Evolutionary conservation across 1,140 invertebrate genomes (phyloP), one percentile per base, ranked within the genome.

Genomic region (Rhyzopertha dominica): DNA sequence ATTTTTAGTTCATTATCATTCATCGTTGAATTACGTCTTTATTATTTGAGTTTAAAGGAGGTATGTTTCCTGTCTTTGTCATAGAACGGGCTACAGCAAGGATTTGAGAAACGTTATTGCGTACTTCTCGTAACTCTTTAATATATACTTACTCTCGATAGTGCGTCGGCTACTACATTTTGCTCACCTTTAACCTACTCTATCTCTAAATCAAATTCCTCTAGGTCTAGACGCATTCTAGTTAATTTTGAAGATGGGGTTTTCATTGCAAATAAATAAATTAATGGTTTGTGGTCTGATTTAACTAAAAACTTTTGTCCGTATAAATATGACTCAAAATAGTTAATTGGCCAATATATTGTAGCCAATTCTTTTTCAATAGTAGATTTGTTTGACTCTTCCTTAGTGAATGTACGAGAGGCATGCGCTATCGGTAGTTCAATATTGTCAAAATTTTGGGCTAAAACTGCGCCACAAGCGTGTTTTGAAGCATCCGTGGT

Each of bases 191-290:
- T 38, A 2, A 38, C 25, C 12, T 38, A 38, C 16, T 38, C 3
- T 2, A 38, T 23, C 5, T 38, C 35, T 12, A 38, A 38, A 24
- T 38, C 2, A 23, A 20, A 20, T 22, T 38, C 20, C 10, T 38
- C 20, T n/a, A 38, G 17, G 13, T 38, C 20, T 3, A 38, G 1
- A 38, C 35, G 35, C 35, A 38, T 38, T 38, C 35, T 19, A 23
- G 35, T 38, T 4, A 38, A 23, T 20, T 38, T 38, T 17, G 35
- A 35, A 3, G 32, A 35, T 18, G 32, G 32, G 19, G 14, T 18
- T 35, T 35, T 35, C 32, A 35, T 35, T 35, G 35, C n/a, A n/a
- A 46, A 46, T 17, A 47, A 40, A 37, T 36, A 36, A 13, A 25
- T 18, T 14, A 44, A 29, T 26, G 42, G 23, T 36, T 24, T 36